Percentiles rank a stretch among this genome's conserved stretches.
Evolutionary conservation across 1,140 invertebrate genomes (phyloP).

Genomic region (Phymastichus coffea): DNA sequence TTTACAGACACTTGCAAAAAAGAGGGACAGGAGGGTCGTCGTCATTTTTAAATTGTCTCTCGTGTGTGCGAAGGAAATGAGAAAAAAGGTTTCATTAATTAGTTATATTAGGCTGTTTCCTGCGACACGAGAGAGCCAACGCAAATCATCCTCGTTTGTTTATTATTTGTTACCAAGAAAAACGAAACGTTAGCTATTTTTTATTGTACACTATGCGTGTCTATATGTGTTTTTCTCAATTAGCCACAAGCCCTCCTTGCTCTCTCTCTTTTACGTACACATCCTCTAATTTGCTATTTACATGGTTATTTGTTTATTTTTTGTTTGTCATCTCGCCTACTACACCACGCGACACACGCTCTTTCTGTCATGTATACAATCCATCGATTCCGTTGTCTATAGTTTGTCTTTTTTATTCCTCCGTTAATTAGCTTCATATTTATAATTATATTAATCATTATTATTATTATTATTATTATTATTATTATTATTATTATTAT

Average conservation of each 20-base stretch:
- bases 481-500: too few species aligned
- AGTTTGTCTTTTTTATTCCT: slow-evolving; percentile 18
- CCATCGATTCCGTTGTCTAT: slow-evolving; percentile 4
- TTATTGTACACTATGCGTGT: slow-evolving; percentile 30
- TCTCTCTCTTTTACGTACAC: slow-evolving; percentile 9
- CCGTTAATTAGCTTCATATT: too few species aligned
- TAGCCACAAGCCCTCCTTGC: slow-evolving; percentile 29
- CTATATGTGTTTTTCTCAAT: slow-evolving; percentile 8
- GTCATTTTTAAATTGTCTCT: neutral
- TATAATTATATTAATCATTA: too few species aligned
- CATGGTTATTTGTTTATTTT: neutral
- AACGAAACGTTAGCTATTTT: too few species aligned
- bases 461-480: too few species aligned
- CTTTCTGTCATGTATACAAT: neutral
- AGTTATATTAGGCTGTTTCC: too few species aligned
- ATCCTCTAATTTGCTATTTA: slow-evolving; percentile 13
- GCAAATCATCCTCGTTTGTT: too few species aligned
- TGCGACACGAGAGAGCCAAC: too few species aligned
- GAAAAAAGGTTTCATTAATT: slow-evolving; percentile 3
- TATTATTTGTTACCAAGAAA: too few species aligned
- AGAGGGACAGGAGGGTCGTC: slow-evolving; percentile 17
- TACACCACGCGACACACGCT: too few species aligned
- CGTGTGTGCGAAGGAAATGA: neutral
- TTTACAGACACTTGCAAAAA: slow-evolving; percentile 22
- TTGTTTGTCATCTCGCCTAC: neutral